Conservation (phyloP, 2,797 vertebrate genomes). For the Pelochelys cantorii region DNA sequence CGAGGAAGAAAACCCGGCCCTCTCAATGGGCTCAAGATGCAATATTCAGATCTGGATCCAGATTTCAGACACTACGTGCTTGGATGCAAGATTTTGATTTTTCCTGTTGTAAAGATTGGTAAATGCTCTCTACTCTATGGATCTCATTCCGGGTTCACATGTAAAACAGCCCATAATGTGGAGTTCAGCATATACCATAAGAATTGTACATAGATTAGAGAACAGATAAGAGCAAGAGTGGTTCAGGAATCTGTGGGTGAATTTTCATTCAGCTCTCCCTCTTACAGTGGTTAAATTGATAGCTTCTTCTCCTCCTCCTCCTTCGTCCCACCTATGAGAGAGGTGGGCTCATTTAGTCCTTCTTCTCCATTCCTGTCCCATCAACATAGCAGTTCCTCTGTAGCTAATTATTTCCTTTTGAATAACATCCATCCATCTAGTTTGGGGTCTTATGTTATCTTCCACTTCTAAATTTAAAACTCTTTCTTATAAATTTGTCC, state of each 20-base stretch:
- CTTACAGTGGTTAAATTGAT: conserved; percentile 30
- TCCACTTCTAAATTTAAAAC: not conserved
- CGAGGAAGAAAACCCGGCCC: not conserved
- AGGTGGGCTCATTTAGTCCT: not conserved
- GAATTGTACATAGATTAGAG: not conserved
- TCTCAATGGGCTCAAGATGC: not conserved
- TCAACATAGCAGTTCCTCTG: not conserved
- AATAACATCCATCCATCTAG: not conserved
- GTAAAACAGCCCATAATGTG: not conserved
- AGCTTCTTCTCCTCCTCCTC: not conserved
- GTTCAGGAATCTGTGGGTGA: not conserved
- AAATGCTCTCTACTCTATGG: not conserved
- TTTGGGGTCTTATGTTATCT: not conserved
- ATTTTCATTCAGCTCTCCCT: conserved; percentile 19
- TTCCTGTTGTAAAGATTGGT: not conserved
- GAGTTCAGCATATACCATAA: not conserved
- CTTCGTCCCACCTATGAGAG: not conserved
- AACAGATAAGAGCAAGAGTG: not conserved
- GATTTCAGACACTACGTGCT: not conserved
- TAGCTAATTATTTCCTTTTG: not conserved
- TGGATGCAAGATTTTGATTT: not conserved
- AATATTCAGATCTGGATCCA: not conserved
- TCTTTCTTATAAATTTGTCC: not conserved
- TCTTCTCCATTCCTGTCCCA: not conserved
- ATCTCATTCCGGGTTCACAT: not conserved